Conservation (phyloP, 2,888 invertebrate genomes). For the Leptopilina drosophilae region DNA sequence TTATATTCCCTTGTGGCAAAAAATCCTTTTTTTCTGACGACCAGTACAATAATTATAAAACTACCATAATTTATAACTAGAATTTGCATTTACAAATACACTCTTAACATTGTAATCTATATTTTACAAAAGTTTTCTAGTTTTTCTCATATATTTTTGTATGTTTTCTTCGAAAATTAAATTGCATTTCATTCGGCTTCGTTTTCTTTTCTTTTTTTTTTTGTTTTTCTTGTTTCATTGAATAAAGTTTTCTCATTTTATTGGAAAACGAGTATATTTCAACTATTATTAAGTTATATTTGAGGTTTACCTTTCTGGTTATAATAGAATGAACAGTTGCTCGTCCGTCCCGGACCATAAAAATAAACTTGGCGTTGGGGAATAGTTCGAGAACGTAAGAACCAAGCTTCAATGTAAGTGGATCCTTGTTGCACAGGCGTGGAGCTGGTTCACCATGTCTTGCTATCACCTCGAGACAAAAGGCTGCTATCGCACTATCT, state of each 20-base stretch:
- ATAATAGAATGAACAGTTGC: constrained; percentile 99
- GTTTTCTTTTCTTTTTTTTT: too few relatives aligned
- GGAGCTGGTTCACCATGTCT: constrained; percentile 97
- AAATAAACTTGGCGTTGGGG: constrained; percentile 97
- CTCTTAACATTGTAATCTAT: too few relatives aligned
- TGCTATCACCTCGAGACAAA: constrained; percentile 97
- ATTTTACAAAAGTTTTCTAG: too few relatives aligned
- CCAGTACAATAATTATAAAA: too few relatives aligned
- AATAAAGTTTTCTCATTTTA: not conserved
- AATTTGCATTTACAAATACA: too few relatives aligned
- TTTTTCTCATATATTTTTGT: too few relatives aligned
- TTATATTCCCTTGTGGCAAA: too few relatives aligned
- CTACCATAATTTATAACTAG: too few relatives aligned
- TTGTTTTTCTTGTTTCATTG: too few relatives aligned
- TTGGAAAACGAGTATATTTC: not conserved
- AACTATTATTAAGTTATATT: not conserved
- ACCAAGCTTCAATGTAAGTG: constrained; percentile 97
- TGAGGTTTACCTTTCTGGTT: constrained; percentile 86
- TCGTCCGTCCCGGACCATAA: constrained; percentile 98
- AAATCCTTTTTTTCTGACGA: too few relatives aligned
- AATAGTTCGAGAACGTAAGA: constrained; percentile 96
- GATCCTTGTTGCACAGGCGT: constrained; percentile 98
- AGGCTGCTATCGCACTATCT: constrained; percentile 97
- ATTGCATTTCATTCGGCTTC: too few relatives aligned
- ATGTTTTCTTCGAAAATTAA: too few relatives aligned